A percentile compares a stretch with the other conserved stretches of the same genome.
phyloP scores from a whole-genome alignment of 1,140 invertebrate genomes.

The Fopius arisanus region DNA sequence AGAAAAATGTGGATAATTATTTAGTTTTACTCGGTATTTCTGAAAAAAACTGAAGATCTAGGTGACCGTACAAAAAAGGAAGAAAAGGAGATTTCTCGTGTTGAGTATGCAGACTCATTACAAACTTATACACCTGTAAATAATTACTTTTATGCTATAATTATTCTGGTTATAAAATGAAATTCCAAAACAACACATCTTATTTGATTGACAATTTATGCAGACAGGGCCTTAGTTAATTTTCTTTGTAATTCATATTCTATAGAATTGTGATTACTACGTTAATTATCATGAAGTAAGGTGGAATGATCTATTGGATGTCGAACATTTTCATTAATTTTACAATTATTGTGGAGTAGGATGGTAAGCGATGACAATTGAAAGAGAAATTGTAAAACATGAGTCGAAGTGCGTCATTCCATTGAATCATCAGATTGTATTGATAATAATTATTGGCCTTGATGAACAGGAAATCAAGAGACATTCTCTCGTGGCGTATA shows the following conservation, averaged over 20 bases:
- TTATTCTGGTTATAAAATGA: neutral
- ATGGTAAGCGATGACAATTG: too few relatives aligned
- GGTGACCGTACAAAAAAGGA: neutral
- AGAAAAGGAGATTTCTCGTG: neutral
- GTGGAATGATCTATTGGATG: neutral
- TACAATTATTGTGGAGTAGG: too few relatives aligned
- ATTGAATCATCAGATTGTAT: too few relatives aligned
- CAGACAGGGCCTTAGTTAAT: conserved; percentile 35
- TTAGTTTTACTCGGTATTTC: neutral
- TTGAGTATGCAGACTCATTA: neutral
- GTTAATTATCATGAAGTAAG: conserved; percentile 6
- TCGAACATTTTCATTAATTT: too few relatives aligned
- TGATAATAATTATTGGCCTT: too few relatives aligned
- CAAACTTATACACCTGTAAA: neutral
- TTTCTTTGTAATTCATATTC: neutral
- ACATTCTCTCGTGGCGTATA: too few relatives aligned
- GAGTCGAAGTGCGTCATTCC: too few relatives aligned
- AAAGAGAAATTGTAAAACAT: too few relatives aligned
- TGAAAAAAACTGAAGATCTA: neutral
- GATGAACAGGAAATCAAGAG: too few relatives aligned
- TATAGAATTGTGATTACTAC: neutral
- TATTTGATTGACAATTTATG: conserved; percentile 20
- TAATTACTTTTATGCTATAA: neutral
- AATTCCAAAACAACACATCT: neutral
- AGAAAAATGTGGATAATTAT: too few relatives aligned